Evolutionary conservation across 2,888 invertebrate genomes (phyloP).

Genomic region (Drosophila rellima): DNA sequence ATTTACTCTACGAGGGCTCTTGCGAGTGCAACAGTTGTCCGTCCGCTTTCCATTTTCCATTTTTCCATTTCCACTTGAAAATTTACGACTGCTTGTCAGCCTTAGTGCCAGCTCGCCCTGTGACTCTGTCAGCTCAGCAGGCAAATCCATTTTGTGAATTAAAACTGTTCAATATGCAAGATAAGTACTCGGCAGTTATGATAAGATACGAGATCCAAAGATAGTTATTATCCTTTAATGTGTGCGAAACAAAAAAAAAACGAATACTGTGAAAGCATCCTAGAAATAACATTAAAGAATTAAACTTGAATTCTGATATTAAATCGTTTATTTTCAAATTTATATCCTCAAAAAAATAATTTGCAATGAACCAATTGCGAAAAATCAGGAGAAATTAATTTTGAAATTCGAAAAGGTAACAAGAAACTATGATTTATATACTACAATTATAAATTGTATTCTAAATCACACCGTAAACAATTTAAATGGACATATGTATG

Average conservation of each 20-base stretch:
- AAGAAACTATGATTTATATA: background rate
- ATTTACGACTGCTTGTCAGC: conserved; percentile 14
- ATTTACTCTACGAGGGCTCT: background rate
- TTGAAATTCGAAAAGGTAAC: background rate
- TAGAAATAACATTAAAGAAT: background rate
- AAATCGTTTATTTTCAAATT: background rate
- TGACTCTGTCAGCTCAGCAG: background rate
- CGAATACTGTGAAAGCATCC: no score
- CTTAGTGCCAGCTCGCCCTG: conserved; percentile 1
- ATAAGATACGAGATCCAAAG: background rate
- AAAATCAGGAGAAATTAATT: background rate
- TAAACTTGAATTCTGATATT: background rate
- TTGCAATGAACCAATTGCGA: background rate
- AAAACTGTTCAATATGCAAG: conserved; percentile 17
- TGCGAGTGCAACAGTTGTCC: conserved; percentile 34
- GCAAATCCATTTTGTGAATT: conserved; percentile 33
- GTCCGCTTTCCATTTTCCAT: background rate
- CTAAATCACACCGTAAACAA: no score
- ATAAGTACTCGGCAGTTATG: background rate
- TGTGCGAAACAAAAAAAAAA: background rate
- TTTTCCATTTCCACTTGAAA: background rate
- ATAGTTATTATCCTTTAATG: background rate
- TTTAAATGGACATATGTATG: no score
- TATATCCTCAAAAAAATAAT: background rate
- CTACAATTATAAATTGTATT: no score